Conservation (phyloP, 2,113 vertebrate species). For the Mirza zaza region DNA sequence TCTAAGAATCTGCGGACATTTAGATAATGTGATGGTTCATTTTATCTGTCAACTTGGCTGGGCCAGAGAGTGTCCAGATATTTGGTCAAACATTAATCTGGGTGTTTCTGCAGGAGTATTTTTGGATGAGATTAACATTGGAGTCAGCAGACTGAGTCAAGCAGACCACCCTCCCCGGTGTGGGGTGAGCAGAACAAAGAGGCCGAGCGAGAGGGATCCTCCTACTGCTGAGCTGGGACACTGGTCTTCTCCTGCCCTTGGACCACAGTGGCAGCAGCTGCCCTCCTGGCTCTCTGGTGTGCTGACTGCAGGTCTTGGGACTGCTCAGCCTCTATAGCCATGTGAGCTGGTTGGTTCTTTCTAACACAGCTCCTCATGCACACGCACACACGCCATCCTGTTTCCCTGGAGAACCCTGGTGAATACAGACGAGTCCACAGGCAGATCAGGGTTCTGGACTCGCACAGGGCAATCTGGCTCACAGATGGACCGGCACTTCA, state of each 20-base stretch:
- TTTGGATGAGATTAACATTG: not conserved
- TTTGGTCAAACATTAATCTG: not conserved
- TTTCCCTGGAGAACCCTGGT: not conserved
- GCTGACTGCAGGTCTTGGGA: not conserved
- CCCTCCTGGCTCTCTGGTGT: not conserved
- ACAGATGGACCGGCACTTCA: not conserved
- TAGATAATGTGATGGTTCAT: not conserved
- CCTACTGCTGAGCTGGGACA: not conserved
- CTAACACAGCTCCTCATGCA: not conserved
- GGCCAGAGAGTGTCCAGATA: not conserved
- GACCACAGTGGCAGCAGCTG: not conserved
- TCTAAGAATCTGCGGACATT: not conserved
- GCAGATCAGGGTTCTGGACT: not conserved
- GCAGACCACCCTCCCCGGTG: not conserved
- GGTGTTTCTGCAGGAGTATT: not conserved
- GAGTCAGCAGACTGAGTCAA: not conserved
- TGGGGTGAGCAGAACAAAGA: not conserved
- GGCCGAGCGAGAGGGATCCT: not conserved
- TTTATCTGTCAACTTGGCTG: not conserved
- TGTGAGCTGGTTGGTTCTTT: not conserved
- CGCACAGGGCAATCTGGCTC: not conserved
- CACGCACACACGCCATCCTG: not conserved
- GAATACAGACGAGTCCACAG: not conserved
- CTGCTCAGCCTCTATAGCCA: not conserved
- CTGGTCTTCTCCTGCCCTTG: not conserved